Evolutionary conservation across 2,113 vertebrate genomes (phyloP).

Genomic region (Pogona vitticeps): DNA sequence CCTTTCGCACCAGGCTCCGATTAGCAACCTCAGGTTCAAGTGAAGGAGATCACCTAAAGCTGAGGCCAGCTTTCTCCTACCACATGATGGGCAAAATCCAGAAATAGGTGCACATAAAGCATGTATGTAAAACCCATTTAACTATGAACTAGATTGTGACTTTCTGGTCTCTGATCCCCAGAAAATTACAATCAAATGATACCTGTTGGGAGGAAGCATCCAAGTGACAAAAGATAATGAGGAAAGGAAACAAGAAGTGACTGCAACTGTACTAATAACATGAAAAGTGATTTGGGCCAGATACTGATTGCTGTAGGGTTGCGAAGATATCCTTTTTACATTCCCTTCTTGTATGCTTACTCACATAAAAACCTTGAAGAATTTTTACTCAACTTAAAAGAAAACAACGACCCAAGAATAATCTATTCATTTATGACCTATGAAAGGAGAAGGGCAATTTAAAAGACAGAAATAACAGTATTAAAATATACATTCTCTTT

Average conservation of each 20-base stretch:
- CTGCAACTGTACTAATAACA: neutral
- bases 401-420: neutral
- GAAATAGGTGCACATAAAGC: neutral
- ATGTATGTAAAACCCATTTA: neutral
- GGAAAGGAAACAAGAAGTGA: neutral
- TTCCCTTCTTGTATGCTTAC: neutral
- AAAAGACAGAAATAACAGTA: constrained; percentile 14
- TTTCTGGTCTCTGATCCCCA: neutral
- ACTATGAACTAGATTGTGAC: neutral
- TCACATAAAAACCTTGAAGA: neutral
- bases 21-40: neutral
- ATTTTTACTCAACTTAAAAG: neutral
- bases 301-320: neutral
- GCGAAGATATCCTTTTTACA: neutral
- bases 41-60: neutral
- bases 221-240: too few relatives aligned
- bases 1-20: neutral
- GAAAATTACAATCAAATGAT: neutral
- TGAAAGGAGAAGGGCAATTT: constrained; percentile 12
- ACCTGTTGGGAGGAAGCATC: neutral
- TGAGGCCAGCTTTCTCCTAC: neutral
- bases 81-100: neutral
- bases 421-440: neutral
- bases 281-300: neutral
- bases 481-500: constrained; percentile 39